Conservation (phyloP, 2,113 vertebrate species). For the Chinchilla lanigera region DNA sequence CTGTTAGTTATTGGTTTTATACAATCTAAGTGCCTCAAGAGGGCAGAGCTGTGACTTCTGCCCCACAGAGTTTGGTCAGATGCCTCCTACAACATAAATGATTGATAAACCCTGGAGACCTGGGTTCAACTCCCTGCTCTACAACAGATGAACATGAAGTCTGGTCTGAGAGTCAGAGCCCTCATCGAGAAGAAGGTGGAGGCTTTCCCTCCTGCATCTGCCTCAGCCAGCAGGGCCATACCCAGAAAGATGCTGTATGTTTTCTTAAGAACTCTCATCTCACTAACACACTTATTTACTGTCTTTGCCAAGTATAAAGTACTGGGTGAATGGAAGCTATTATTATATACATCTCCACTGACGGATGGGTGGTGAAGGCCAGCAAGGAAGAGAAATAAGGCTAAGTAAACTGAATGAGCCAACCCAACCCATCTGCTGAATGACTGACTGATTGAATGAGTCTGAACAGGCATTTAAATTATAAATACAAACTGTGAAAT, state of each 20-base stretch:
- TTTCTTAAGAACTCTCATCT: not conserved
- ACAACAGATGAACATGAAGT: not conserved
- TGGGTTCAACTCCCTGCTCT: not conserved
- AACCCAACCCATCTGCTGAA: conserved; percentile 68
- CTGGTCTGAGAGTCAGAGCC: not conserved
- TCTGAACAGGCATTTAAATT: conserved; percentile 60
- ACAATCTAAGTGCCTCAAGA: not conserved
- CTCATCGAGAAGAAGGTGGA: not conserved
- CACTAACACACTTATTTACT: conserved; percentile 41
- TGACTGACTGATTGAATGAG: conserved; percentile 61
- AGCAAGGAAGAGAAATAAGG: conserved; percentile 30
- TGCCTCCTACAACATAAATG: not conserved
- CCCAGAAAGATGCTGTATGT: not conserved
- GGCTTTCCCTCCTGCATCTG: not conserved
- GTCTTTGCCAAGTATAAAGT: conserved; percentile 43
- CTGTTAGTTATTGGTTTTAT: not conserved
- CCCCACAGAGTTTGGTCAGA: not conserved
- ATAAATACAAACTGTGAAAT: conserved; percentile 75
- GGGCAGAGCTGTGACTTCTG: not conserved
- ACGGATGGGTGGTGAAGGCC: conserved; percentile 37
- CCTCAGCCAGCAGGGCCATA: not conserved
- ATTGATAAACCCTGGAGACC: not conserved
- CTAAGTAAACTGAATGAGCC: conserved; percentile 51
- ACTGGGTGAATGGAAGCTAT: conserved; percentile 18
- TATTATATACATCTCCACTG: not conserved